Conservation (phyloP, 2,888 invertebrate genomes). For the Alitta virens region DNA sequence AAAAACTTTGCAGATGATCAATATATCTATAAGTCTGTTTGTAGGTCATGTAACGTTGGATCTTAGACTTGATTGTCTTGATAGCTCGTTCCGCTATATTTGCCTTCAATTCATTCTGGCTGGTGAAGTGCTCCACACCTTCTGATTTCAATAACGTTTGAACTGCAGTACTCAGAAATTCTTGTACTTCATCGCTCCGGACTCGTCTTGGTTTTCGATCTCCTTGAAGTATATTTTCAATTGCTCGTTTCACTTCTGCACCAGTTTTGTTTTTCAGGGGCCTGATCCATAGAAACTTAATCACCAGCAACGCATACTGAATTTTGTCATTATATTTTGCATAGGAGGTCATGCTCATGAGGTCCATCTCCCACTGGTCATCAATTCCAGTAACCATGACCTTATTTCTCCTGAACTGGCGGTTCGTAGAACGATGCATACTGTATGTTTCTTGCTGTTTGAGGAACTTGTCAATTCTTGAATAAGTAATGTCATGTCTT, state of each 20-base stretch:
- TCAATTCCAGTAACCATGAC: slow-evolving; percentile 3
- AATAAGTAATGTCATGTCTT: no score
- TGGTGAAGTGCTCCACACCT: background rate
- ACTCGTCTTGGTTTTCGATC: background rate
- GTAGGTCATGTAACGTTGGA: no score
- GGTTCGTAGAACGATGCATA: no score
- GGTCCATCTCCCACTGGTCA: slow-evolving; percentile 5
- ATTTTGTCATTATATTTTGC: background rate
- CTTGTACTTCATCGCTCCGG: background rate
- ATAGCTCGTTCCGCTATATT: no score
- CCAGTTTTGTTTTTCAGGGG: slow-evolving; percentile 3
- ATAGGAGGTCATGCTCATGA: background rate
- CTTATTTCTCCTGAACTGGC: no score
- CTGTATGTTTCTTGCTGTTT: no score
- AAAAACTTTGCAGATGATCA: no score
- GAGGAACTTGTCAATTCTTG: no score
- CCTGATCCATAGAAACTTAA: slow-evolving; percentile 2
- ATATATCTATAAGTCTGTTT: no score
- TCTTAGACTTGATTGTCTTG: no score
- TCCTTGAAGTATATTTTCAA: background rate
- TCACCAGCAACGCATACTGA: background rate
- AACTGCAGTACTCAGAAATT: background rate
- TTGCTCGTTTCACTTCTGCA: background rate
- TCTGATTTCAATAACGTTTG: background rate
- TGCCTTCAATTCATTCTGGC: no score